A percentile compares a stretch with the other conserved stretches of the same genome.
Evolutionary conservation across 2,797 vertebrate genomes (phyloP).

Genomic region (Chiroxiphia lanceolata): DNA sequence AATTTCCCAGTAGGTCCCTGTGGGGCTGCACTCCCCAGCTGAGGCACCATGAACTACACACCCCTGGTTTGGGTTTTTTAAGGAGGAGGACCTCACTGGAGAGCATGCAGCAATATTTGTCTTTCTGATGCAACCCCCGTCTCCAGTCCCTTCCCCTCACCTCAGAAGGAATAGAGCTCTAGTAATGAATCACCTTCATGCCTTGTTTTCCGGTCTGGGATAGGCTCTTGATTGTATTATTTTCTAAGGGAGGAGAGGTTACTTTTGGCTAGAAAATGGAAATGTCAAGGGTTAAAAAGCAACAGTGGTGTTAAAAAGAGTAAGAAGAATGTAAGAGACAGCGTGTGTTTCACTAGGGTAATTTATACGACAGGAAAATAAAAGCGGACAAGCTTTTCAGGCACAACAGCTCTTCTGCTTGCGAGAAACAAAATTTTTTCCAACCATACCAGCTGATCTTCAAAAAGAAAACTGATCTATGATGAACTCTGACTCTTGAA

Average conservation of each 20-base stretch:
- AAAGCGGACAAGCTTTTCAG: neutral
- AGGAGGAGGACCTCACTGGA: neutral
- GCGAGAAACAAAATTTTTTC: neutral
- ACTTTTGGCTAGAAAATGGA: neutral
- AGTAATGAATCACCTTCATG: neutral
- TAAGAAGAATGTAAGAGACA: neutral
- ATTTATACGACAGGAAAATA: neutral
- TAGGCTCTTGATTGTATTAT: neutral
- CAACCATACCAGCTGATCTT: neutral
- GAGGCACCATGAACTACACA: neutral
- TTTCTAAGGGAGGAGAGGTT: neutral
- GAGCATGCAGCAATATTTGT: neutral
- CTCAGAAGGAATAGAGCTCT: neutral
- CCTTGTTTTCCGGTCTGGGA: neutral
- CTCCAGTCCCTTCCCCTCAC: neutral
- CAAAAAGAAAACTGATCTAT: neutral
- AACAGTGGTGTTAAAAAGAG: neutral
- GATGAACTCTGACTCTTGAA: neutral
- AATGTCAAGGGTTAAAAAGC: neutral
- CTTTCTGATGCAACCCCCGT: neutral
- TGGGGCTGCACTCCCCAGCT: too few relatives aligned
- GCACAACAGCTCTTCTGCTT: neutral
- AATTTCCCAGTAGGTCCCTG: neutral
- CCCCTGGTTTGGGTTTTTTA: neutral
- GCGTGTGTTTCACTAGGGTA: neutral